Evolutionary conservation across 2,888 invertebrate genomes (phyloP).

Genomic region (Zaprionus lineosus): DNA sequence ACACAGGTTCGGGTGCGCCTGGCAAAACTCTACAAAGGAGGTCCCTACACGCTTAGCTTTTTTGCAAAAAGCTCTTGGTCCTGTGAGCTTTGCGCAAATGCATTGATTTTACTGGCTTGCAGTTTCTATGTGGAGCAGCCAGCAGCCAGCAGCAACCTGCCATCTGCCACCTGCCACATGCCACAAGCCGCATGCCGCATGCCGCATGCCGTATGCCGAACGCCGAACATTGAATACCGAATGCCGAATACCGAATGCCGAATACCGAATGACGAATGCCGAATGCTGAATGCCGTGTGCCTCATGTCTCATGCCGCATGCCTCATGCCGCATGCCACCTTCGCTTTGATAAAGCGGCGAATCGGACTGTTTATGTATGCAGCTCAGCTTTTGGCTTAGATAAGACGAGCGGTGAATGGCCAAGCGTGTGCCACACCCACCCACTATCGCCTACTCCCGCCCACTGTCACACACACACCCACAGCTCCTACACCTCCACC

Average conservation of each 20-base stretch:
- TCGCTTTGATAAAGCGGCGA: too few relatives aligned
- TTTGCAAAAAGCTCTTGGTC: constrained; percentile 23
- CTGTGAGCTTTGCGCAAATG: constrained; percentile 40
- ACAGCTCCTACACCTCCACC: too few relatives aligned
- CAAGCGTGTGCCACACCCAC: too few relatives aligned
- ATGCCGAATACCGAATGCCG: background rate
- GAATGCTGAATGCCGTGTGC: background rate
- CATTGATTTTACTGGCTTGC: constrained; percentile 52
- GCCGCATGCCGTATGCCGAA: background rate
- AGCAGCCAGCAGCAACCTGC: background rate
- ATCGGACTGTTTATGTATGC: constrained; percentile 30
- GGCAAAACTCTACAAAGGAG: constrained; percentile 42
- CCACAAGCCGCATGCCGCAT: background rate
- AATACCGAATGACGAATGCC: background rate
- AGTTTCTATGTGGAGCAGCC: constrained; percentile 18
- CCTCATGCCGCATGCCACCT: background rate
- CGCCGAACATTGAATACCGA: background rate
- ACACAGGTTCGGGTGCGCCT: constrained; percentile 27
- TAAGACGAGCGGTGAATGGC: constrained; percentile 16
- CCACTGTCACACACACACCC: too few relatives aligned
- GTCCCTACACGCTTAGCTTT: constrained; percentile 42
- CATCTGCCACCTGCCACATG: background rate
- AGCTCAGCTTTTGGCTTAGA: constrained; percentile 39
- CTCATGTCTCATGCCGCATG: background rate
- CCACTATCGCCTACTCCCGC: too few relatives aligned